phyloP scores from a whole-genome alignment of 2,797 vertebrate species.

The Chelonia mydas region DNA sequence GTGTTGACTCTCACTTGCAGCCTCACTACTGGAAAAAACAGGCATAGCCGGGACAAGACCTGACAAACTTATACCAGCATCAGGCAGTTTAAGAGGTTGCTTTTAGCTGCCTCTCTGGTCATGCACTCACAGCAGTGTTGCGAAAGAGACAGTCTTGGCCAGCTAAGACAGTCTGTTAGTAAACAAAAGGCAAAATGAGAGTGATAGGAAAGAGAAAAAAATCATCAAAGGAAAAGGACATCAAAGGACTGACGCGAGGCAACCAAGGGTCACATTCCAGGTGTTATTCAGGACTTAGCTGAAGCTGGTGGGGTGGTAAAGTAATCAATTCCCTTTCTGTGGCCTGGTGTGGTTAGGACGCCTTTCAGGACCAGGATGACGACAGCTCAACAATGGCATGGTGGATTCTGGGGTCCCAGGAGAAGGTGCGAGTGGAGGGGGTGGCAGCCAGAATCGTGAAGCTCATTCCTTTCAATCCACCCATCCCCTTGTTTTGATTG shows the following conservation, averaged over 20 bases:
- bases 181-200: background rate
- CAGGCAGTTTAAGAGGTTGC: background rate
- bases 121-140: background rate
- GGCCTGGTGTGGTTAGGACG: background rate
- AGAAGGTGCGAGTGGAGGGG: background rate
- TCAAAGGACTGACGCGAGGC: background rate
- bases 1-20: background rate
- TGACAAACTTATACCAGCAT: background rate
- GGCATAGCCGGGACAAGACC: background rate
- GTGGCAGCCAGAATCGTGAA: too few relatives aligned
- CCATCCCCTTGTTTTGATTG: too few relatives aligned
- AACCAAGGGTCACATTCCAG: too few relatives aligned
- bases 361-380: background rate
- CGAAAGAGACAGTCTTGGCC: background rate
- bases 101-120: too few relatives aligned
- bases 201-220: background rate
- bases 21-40: background rate
- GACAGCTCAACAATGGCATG: too few relatives aligned
- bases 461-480: too few relatives aligned
- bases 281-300: background rate
- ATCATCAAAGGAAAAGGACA: background rate
- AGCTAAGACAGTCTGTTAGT: background rate
- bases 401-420: background rate
- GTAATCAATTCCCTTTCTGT: background rate
- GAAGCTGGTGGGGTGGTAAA: background rate